Conservation (phyloP, 2,888 invertebrate species). For the Caenorhabditis uteleia region DNA sequence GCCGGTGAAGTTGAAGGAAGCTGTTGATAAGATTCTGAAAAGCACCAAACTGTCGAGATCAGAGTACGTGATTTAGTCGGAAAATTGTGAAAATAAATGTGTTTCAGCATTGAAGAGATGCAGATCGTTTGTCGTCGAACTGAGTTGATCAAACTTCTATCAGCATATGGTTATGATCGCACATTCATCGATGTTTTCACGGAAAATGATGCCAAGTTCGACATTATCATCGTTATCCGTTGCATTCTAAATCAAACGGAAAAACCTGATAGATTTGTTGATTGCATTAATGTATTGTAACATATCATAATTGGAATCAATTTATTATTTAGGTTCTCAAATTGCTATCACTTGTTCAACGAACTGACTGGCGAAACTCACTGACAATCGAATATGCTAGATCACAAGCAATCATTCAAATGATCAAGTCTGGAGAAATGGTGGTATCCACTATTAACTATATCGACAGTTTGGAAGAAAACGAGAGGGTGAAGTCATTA, state of each 20-base stretch:
- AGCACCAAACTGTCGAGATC: constrained; percentile 14
- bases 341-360: constrained; percentile 12
- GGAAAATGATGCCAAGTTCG: too few relatives aligned
- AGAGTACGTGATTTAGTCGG: neutral
- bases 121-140: constrained; percentile 44
- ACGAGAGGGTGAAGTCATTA: constrained; percentile 14
- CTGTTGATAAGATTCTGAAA: constrained; percentile 34
- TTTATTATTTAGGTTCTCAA: too few relatives aligned
- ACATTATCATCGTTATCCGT: constrained; percentile 21
- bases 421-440: constrained; percentile 14
- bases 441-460: constrained; percentile 25
- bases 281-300: constrained; percentile 24
- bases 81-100: neutral
- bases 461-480: constrained; percentile 17
- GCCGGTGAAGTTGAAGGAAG: constrained; percentile 42
- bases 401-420: constrained; percentile 21
- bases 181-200: constrained; percentile 18
- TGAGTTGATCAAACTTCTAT: constrained; percentile 44
- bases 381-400: constrained; percentile 17
- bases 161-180: constrained; percentile 24
- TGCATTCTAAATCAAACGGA: constrained; percentile 25
- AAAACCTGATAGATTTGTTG: constrained; percentile 23
- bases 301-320: too few relatives aligned
- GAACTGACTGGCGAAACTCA: neutral
- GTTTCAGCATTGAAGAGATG: constrained; percentile 43